phyloP scores from a whole-genome alignment of 2,797 vertebrate genomes.

The Falco berigora region DNA sequence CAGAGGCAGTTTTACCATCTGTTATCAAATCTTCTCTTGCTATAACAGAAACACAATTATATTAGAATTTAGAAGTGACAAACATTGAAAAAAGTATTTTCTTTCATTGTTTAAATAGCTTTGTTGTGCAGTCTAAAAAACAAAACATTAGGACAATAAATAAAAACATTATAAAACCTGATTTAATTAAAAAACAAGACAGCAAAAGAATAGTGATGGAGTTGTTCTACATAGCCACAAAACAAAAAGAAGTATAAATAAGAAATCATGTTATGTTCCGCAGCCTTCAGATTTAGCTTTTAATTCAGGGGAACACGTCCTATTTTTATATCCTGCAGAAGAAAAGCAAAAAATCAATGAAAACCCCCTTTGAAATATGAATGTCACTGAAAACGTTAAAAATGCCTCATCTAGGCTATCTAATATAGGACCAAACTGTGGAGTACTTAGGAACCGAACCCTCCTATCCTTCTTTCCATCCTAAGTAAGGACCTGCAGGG shows the following conservation, averaged over 20 bases:
- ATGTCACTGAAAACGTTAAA: neutral
- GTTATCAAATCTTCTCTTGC: neutral
- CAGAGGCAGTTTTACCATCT: conserved; percentile 20
- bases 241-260: neutral
- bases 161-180: neutral
- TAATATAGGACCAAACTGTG: neutral
- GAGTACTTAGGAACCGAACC: neutral
- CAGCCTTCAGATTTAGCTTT: neutral
- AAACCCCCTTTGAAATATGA: neutral
- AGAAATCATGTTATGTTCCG: neutral
- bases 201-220: neutral
- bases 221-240: neutral
- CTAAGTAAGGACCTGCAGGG: neutral
- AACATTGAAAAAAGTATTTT: neutral
- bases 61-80: neutral
- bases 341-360: neutral
- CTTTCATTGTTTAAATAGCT: neutral
- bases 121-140: neutral
- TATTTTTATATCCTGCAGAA: neutral
- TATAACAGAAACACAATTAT: neutral
- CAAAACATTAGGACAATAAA: neutral
- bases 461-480: neutral
- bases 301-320: neutral
- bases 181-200: neutral
- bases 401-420: neutral